These are phyloP conservation scores for Drosophila mimica DNA, from an alignment of 2,888 invertebrate species.

Conservation along the genomic window DNA sequence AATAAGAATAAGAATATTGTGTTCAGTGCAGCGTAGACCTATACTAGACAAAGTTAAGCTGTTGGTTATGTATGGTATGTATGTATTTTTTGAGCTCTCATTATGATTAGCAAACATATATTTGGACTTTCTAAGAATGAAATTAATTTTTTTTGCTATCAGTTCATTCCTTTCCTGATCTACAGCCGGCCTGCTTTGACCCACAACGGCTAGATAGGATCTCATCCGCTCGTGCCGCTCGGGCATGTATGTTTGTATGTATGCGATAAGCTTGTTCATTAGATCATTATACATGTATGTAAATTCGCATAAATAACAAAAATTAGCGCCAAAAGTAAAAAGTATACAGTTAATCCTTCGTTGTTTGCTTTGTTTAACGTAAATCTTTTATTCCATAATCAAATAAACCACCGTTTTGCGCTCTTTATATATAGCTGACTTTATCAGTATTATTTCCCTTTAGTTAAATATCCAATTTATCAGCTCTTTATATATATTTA, in stretches of 20 bases:
- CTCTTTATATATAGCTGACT: neutral
- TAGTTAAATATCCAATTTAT: neutral
- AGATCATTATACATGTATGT: neutral
- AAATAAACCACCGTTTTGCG: constrained; percentile 1
- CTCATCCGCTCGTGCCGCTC: constrained; percentile 2
- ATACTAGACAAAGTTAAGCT: constrained; percentile 11
- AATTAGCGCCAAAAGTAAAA: constrained; percentile 8
- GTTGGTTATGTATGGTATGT: constrained; percentile 6
- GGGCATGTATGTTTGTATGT: neutral
- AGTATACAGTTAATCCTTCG: constrained; percentile 3
- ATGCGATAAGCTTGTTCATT: constrained; percentile 42
- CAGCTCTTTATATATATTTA: neutral
- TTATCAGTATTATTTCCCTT: neutral
- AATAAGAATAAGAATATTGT: constrained; percentile 34
- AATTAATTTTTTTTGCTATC: constrained; percentile 34
- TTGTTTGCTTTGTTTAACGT: constrained; percentile 7
- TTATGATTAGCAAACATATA: constrained; percentile 31
- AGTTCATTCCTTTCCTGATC: constrained; percentile 19
- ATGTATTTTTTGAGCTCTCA: constrained; percentile 17
- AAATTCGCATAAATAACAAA: constrained; percentile 14
- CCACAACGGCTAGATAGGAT: constrained; percentile 17
- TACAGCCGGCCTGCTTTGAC: constrained; percentile 28
- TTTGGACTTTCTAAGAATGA: constrained; percentile 38
- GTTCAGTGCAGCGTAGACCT: constrained; percentile 30
- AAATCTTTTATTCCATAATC: neutral